Evolutionary conservation across 2,113 vertebrate species (phyloP), one percentile per base, ranked within the genome.

Genomic region (Climacteris rufus): DNA sequence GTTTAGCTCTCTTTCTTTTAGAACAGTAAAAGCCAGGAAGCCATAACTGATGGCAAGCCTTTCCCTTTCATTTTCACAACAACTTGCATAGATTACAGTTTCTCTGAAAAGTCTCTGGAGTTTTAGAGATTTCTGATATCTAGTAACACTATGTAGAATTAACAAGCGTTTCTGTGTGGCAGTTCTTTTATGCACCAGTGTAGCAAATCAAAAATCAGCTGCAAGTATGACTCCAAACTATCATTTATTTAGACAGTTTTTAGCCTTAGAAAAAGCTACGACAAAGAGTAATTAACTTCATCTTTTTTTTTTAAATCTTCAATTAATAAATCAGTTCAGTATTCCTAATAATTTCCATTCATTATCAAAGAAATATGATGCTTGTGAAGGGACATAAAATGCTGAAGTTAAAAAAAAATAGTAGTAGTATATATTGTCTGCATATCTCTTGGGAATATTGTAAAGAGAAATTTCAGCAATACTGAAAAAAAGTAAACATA

Each of bases 291-390:
- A 96, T 95, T 77, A 91, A 61, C 24, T 91, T 96, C 64, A 83
- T 94, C 71, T 92, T 94, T 52, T 83, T 71, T 70, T 80, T 54
- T 47, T 69, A 77, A 97, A 84, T 96, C 80, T 92, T 93, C 60
- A 96, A 35, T 95, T 94, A 97, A 95, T 90, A 92, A 86, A 96
- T 98, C 90, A 91, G 91, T 85, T 94, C 78, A 93, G 74, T 81
- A 50, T 90, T 97, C 76, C 80, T 95, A 78, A 96, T 96, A 44
- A 94, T 95, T 97, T 97, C 61, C 61, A 69, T 89, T 93, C 59
- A 40, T 93, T 87, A 65, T 37, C 78, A 37, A 50, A 49, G 81
- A 94, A 94, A 68, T 70, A 88, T 4, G 33, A 25, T 54, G 44
- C 78, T 89, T 4, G 7, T 65, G 75, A 72, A 61, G 53, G 6